Percentiles rank a stretch among this genome's conserved stretches.
Evolutionary conservation across 2,888 invertebrate genomes (phyloP).

Genomic region (Loripinus fragilis): DNA sequence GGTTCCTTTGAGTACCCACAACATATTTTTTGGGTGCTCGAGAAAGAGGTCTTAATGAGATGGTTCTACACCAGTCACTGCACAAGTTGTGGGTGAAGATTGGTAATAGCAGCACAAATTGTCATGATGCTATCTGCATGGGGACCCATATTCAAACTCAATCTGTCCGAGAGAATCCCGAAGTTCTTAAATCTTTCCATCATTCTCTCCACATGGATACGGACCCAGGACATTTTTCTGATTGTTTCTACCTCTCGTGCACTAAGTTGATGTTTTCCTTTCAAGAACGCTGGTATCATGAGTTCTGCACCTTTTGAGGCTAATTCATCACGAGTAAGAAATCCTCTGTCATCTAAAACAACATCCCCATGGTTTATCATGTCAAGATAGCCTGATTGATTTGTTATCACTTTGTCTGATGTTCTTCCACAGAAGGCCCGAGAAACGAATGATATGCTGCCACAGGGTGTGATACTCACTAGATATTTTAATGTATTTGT

Average conservation of each 20-base stretch:
- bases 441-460: conserved; percentile 43
- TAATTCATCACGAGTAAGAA: conserved; percentile 38
- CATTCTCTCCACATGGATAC: conserved; percentile 43
- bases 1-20: no score
- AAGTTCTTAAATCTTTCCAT: conserved; percentile 39
- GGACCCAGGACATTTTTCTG: conserved; percentile 29
- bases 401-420: conserved; percentile 41
- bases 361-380: conserved; percentile 31
- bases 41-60: no score
- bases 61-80: no score
- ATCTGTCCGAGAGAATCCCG: conserved; percentile 21
- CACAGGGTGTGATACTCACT: conserved; percentile 42
- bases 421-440: conserved; percentile 36
- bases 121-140: conserved; percentile 27
- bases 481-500: conserved; percentile 38
- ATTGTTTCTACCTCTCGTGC: conserved; percentile 27
- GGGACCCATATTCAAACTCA: conserved; percentile 31
- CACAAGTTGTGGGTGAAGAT: conserved; percentile 4
- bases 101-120: conserved; percentile 21
- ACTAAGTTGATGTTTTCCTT: conserved; percentile 41
- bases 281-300: conserved; percentile 38
- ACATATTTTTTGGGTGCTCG: no score
- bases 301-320: conserved; percentile 20
- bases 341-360: conserved; percentile 42
- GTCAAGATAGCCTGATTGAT: conserved; percentile 36